Evolutionary conservation across 2,113 vertebrate species (phyloP).

Genomic region (Xyrauchen texanus): DNA sequence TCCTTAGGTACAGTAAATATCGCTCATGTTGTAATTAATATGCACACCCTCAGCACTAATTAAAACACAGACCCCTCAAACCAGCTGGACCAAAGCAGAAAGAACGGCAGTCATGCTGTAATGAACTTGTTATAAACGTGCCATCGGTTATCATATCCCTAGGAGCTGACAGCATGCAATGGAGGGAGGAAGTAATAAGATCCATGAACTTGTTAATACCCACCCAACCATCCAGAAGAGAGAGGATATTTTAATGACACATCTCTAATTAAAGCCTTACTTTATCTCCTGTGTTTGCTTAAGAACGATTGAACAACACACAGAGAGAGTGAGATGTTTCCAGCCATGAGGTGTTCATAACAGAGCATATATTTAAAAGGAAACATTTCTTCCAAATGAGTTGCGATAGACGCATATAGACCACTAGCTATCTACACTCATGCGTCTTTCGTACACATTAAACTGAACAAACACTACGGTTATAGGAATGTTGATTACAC

Average conservation of each 20-base stretch:
- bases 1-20: conserved; percentile 97
- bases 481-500: conserved; percentile 31
- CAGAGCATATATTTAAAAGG: conserved; percentile 25
- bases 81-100: conserved; percentile 86
- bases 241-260: conserved; percentile 89
- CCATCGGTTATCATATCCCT: conserved; percentile 85
- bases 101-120: conserved; percentile 90
- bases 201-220: conserved; percentile 92
- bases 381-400: not conserved
- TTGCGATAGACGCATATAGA: not conserved
- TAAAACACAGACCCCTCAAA: conserved; percentile 95
- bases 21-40: conserved; percentile 97
- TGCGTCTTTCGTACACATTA: not conserved
- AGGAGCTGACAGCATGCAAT: conserved; percentile 86
- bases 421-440: not conserved
- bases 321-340: conserved; percentile 26
- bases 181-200: conserved; percentile 90
- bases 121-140: conserved; percentile 94
- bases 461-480: conserved; percentile 2
- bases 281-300: conserved; percentile 59
- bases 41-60: conserved; percentile 96
- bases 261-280: conserved; percentile 83
- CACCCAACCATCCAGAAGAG: conserved; percentile 66
- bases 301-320: conserved; percentile 45
- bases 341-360: conserved; percentile 27